Percentiles rank a stretch among this genome's conserved stretches.
Evolutionary conservation across 2,113 vertebrate species (phyloP).

Genomic region (Plotosus lineatus): DNA sequence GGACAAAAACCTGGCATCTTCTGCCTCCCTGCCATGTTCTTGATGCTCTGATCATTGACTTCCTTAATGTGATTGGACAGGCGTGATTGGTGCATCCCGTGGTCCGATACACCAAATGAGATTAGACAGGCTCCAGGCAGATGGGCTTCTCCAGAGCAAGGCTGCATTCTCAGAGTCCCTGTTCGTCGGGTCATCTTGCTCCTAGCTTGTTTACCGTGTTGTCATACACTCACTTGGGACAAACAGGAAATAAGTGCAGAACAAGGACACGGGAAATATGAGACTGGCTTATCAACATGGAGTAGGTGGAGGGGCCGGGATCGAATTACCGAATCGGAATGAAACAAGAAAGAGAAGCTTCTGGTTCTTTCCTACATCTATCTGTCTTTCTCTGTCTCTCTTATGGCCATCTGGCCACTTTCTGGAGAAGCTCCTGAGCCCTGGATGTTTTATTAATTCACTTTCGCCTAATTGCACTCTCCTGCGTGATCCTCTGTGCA

Average conservation of each 20-base stretch:
- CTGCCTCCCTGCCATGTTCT: constrained; percentile 33
- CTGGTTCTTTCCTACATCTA: constrained; percentile 53
- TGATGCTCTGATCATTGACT: constrained; percentile 65
- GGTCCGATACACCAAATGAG: constrained; percentile 68
- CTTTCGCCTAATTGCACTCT: constrained; percentile 72
- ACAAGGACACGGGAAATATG: constrained; percentile 58
- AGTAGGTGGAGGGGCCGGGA: constrained; percentile 67
- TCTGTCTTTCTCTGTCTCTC: constrained; percentile 58
- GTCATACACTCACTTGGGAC: constrained; percentile 46
- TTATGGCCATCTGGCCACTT: constrained; percentile 68
- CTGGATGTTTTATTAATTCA: constrained; percentile 73
- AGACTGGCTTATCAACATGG: constrained; percentile 44
- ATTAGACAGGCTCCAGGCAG: constrained; percentile 70
- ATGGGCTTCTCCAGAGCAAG: constrained; percentile 63
- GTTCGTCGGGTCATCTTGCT: constrained; percentile 60
- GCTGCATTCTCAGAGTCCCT: constrained; percentile 40
- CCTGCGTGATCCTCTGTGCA: constrained; percentile 59
- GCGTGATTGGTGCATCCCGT: constrained; percentile 66
- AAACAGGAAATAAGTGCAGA: constrained; percentile 60
- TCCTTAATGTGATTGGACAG: constrained; percentile 60
- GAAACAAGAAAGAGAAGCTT: constrained; percentile 66
- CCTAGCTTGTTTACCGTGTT: constrained; percentile 31
- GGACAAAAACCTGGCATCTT: constrained; percentile 14
- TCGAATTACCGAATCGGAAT: constrained; percentile 73
- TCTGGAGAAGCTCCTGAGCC: constrained; percentile 61